phyloP scores from a whole-genome alignment of 2,113 vertebrate species.

The Phrynocephalus versicolor region DNA sequence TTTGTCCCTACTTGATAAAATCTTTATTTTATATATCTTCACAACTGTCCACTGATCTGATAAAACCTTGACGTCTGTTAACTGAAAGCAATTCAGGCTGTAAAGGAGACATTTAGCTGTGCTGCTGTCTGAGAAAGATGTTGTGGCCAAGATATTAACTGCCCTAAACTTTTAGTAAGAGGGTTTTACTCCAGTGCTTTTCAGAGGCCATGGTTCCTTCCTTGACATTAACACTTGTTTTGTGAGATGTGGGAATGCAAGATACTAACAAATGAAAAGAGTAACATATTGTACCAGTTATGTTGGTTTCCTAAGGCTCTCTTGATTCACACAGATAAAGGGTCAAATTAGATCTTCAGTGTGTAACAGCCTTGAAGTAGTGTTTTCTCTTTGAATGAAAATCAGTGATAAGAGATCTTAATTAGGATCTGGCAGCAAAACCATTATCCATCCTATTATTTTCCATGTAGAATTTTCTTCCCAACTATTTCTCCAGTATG shows the following conservation, averaged over 20 bases:
- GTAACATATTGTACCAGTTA: neutral
- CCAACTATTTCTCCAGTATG: neutral
- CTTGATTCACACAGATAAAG: neutral
- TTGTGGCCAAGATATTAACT: neutral
- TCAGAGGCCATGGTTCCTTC: neutral
- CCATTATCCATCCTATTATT: neutral
- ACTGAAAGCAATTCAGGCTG: neutral
- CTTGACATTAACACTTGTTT: neutral
- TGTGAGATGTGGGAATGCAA: neutral
- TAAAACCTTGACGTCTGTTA: slow-evolving; percentile 2
- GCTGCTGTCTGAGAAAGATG: slow-evolving; percentile 9
- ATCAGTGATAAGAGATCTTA: neutral
- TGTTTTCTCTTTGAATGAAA: neutral
- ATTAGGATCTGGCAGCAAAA: neutral
- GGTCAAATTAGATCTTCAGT: neutral
- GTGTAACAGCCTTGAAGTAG: no score
- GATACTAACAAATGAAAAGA: neutral
- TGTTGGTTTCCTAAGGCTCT: neutral
- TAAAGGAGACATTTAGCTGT: neutral
- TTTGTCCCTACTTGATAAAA: slow-evolving; percentile 8
- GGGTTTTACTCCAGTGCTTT: neutral
- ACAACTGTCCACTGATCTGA: neutral
- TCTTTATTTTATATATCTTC: slow-evolving; percentile 14
- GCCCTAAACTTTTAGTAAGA: neutral
- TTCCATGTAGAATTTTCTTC: neutral